Conservation (phyloP, 1,140 invertebrate species). For the Semibalanus balanoides region DNA sequence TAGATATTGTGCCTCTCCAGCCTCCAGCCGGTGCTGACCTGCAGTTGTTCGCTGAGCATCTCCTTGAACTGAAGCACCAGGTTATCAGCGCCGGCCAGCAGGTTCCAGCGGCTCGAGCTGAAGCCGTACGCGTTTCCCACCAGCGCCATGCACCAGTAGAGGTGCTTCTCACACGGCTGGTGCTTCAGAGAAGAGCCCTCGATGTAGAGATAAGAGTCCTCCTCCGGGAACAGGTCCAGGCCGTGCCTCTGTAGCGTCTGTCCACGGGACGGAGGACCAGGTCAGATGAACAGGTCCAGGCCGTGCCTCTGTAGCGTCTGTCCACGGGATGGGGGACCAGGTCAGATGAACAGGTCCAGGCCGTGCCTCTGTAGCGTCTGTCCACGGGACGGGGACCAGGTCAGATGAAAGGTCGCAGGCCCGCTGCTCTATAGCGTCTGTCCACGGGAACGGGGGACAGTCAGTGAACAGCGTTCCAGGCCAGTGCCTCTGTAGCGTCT, state of each 20-base stretch:
- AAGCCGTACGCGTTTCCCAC: conserved; percentile 59
- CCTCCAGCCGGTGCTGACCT: conserved; percentile 6
- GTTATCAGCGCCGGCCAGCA: conserved; percentile 42
- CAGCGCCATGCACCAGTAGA: conserved; percentile 67
- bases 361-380: conserved; percentile 29
- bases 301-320: conserved; percentile 29
- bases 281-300: conserved; percentile 85
- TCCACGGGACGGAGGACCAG: too few species aligned
- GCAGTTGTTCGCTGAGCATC: conserved; percentile 13
- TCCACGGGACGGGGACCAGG: too few species aligned
- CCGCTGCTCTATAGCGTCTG: conserved; percentile 29
- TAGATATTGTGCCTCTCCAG: too few species aligned
- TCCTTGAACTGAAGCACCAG: conserved; percentile 49
- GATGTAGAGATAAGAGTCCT: conserved; percentile 67
- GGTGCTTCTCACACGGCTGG: conserved; percentile 55
- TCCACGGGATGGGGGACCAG: too few species aligned
- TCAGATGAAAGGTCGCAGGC: conserved; percentile 79
- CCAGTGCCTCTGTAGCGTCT: too few species aligned
- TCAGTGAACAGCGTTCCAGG: too few species aligned
- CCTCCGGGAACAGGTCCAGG: conserved; percentile 78
- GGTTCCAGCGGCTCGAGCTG: conserved; percentile 79
- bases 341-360: conserved; percentile 85
- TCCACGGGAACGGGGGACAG: too few species aligned
- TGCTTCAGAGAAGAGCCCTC: conserved; percentile 58
- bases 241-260: conserved; percentile 29